These are phyloP conservation scores for Alectura lathami DNA, from an alignment of 2,113 vertebrate species.

Conservation along the genomic window DNA sequence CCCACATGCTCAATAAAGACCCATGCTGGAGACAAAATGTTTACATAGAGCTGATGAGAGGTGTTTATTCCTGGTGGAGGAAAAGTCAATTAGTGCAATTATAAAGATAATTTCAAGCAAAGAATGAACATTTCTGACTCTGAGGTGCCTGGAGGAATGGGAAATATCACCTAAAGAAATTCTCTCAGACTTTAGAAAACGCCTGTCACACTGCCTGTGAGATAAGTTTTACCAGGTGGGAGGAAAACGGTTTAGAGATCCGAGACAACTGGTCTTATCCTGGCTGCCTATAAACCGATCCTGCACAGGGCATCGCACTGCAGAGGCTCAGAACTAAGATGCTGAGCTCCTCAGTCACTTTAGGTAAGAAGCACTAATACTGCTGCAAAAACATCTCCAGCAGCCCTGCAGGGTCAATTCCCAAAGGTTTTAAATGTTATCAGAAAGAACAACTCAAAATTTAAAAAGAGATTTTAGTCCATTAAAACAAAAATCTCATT, in stretches of 20 bases:
- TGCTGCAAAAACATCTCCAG: background rate
- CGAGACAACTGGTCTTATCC: background rate
- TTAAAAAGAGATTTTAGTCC: background rate
- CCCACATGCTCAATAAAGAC: slow-evolving; percentile 36
- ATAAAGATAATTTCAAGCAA: background rate
- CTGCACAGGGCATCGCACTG: background rate
- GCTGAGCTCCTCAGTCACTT: background rate
- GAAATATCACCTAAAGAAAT: background rate
- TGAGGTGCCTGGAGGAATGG: background rate
- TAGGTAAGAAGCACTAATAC: background rate
- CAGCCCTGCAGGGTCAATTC: background rate
- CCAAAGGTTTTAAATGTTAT: background rate
- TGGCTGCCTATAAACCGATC: background rate
- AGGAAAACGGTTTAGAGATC: background rate
- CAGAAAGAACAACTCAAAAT: background rate
- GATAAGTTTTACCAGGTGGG: background rate
- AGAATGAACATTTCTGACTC: background rate
- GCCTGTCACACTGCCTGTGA: background rate
- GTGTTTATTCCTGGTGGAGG: background rate
- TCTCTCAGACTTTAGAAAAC: background rate
- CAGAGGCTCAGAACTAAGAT: background rate
- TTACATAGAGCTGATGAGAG: background rate
- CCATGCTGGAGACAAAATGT: background rate
- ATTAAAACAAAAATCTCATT: slow-evolving; percentile 47
- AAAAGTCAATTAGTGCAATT: slow-evolving; percentile 45